Base-by-base conservation (phyloP, 2,888 invertebrate genomes). In the Sussaba pulchella region DNA sequence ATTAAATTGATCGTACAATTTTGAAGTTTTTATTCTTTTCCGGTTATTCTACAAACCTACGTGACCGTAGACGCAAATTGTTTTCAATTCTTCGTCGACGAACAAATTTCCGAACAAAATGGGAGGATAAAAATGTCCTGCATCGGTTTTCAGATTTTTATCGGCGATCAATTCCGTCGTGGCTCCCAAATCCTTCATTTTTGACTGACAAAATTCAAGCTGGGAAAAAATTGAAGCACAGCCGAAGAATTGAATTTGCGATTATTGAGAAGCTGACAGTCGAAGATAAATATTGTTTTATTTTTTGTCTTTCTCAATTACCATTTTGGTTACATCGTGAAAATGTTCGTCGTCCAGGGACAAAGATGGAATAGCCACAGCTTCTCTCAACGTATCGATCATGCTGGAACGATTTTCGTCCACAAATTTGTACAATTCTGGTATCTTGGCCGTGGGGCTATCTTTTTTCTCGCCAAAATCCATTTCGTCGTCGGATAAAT, bases 31-130 rank as follows among this genome's bases (percentile, higher is more conserved):
- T 14, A 26, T 41, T 52, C 47, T 70, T 41, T 61, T 39, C 9
- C 39, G 71, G 24, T 69, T 24, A 39, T 61, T 63, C 50, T n/a
- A 78, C 80, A 47, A 63, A 87, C 87, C 87, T 36, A 87, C 78
- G 19, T 83, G 84, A 66, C 87, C 87, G 21, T 87, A 87, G 70
- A 87, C 81, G 66, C 87, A 87, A 52, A 87, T 78, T 1, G 85
- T 87, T 69, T 83, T 85, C 8, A 84, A 75, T 50, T 84, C 83
- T 5, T 85, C 81, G 57, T 85, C 70, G 36, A 76, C 63, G 47
- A 82, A 82, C 52, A 87, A 74, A 64, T 82, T 78, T 31, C 83
- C 87, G 63, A 87, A 84, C n/a, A 87, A 63, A 61, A 86, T 83
- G 14, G 86, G 85, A 12, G 86, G 86, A 69, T 83, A 64, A 57